Percentiles rank a stretch among this genome's conserved stretches.
phyloP scores from a whole-genome alignment of 2,888 invertebrate species.

The Diabrotica balteata region DNA sequence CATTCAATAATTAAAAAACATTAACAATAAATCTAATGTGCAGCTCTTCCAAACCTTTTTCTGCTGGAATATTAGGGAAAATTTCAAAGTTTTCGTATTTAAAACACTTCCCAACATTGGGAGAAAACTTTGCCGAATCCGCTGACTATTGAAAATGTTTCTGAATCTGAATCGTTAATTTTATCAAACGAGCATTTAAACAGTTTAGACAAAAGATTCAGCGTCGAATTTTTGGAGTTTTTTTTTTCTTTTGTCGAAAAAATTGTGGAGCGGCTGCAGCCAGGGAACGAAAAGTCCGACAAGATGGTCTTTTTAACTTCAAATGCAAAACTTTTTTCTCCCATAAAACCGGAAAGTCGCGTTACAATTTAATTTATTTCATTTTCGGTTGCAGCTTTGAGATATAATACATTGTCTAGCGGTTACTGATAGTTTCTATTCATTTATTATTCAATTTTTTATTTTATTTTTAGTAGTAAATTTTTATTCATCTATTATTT shows the following conservation, averaged over 20 bases:
- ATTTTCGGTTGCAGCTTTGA: too few species aligned
- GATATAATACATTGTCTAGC: too few species aligned
- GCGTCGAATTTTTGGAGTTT: neutral
- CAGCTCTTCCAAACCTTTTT: neutral
- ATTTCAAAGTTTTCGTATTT: constrained; percentile 3
- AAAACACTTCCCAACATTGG: constrained; percentile 3
- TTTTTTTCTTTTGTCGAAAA: neutral
- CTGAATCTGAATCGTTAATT: constrained; percentile 33
- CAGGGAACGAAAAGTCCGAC: neutral
- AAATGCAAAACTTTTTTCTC: neutral
- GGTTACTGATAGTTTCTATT: too few species aligned
- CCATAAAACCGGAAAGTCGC: neutral
- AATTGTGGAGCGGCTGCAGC: neutral
- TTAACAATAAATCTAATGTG: neutral
- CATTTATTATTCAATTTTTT: too few species aligned
- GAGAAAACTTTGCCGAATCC: constrained; percentile 1
- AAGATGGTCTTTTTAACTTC: constrained; percentile 1
- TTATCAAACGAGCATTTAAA: constrained; percentile 10
- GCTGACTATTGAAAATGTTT: constrained; percentile 26
- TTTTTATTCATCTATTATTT: too few species aligned
- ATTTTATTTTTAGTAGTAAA: too few species aligned
- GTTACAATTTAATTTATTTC: too few species aligned
- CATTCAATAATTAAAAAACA: neutral
- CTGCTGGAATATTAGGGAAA: neutral
- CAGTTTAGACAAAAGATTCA: constrained; percentile 1